These are phyloP conservation scores for Nematostella vectensis DNA, from an alignment of 92 coral and sea anemone genomes.

Conservation along the genomic window DNA sequence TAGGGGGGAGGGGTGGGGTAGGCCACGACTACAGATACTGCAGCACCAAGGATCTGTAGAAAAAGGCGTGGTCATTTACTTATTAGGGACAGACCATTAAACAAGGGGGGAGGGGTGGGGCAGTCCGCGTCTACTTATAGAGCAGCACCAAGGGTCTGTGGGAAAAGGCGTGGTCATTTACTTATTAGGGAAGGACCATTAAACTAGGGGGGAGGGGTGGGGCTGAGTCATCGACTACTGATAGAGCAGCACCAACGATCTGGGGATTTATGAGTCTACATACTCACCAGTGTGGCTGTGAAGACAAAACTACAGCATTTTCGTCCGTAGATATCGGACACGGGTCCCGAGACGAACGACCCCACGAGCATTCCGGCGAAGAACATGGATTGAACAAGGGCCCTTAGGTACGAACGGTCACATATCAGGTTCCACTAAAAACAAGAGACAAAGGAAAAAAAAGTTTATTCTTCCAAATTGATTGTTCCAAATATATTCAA, in stretches of 20 bases:
- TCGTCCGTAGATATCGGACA: constrained; percentile 24
- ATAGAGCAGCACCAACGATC: constrained; percentile 5
- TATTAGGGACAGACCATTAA: no score
- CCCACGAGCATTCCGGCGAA: constrained; percentile 29
- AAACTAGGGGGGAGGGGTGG: constrained; percentile 35
- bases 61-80: background rate
- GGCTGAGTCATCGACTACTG: constrained; percentile 25
- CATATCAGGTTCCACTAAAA: constrained; percentile 33
- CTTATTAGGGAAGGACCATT: no score
- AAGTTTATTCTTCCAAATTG: no score
- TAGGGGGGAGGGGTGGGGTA: constrained; percentile 35
- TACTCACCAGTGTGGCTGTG: constrained; percentile 16
- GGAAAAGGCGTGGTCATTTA: background rate
- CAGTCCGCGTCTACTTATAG: constrained; percentile 16
- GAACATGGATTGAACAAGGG: constrained; percentile 21
- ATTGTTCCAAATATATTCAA: no score
- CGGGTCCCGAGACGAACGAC: constrained; percentile 8
- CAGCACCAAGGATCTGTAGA: constrained; percentile 3
- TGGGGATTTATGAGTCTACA: no score
- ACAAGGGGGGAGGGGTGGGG: constrained; percentile 30
- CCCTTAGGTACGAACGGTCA: constrained; percentile 22
- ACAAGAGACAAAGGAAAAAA: no score
- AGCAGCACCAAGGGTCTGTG: background rate
- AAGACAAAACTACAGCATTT: constrained; percentile 2
- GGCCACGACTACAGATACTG: constrained; percentile 13